Conservation (phyloP, 2,888 invertebrate species). For the Yponomeuta evonymella region DNA sequence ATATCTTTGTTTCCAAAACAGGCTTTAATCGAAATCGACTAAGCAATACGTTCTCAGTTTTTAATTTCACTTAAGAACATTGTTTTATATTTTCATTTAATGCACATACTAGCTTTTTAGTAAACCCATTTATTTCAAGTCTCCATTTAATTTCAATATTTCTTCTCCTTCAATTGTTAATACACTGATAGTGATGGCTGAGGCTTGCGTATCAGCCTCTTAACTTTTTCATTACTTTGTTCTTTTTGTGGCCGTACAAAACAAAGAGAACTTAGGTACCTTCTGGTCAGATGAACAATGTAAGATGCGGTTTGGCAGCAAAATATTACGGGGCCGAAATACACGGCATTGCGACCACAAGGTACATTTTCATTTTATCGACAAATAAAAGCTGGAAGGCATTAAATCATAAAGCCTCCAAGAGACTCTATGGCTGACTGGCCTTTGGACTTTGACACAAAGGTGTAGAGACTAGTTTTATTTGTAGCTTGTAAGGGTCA, state of each 20-base stretch:
- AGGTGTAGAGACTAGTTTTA: not conserved
- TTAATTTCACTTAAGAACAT: no score
- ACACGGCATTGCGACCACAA: not conserved
- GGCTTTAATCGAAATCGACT: no score
- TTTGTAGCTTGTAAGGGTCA: not conserved
- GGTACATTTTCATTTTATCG: not conserved
- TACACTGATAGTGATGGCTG: no score
- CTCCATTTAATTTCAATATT: no score
- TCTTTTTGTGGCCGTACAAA: not conserved
- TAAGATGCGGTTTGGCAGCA: not conserved
- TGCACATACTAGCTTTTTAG: no score
- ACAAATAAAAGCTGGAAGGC: constrained; percentile 1
- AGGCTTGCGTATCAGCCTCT: no score
- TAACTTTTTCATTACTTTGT: no score
- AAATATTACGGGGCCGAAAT: not conserved
- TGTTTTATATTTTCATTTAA: no score
- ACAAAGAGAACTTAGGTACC: not conserved
- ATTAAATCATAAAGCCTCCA: not conserved
- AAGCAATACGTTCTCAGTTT: no score
- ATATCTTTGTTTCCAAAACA: no score
- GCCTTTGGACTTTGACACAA: not conserved
- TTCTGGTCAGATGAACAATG: not conserved
- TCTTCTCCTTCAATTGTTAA: no score
- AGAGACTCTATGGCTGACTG: not conserved
- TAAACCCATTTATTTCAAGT: no score